Percentiles rank a stretch among this genome's conserved stretches.
Conservation (phyloP, 2,888 invertebrate species). For the Hypena proboscidalis region DNA sequence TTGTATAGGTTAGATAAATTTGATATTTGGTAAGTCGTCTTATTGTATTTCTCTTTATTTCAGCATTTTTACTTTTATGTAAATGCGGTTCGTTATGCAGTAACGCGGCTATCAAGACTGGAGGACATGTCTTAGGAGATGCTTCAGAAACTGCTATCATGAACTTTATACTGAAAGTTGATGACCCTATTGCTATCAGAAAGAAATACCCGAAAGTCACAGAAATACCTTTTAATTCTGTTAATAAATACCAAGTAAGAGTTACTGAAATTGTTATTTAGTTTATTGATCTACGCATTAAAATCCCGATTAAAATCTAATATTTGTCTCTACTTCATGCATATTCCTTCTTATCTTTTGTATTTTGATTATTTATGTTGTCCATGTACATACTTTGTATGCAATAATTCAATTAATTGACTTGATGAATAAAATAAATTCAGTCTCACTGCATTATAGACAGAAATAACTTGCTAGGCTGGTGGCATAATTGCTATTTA, state of each 20-base stretch:
- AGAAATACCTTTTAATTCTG: conserved; percentile 97
- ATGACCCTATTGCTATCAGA: conserved; percentile 91
- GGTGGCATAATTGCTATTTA: conserved; percentile 3
- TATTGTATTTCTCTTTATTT: conserved; percentile 20
- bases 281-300: too few species aligned
- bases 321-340: too few species aligned
- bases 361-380: too few species aligned
- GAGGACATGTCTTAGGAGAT: conserved; percentile 92
- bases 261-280: not conserved
- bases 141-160: conserved; percentile 97
- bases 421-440: too few species aligned
- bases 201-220: conserved; percentile 93
- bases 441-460: too few species aligned
- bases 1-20: too few species aligned
- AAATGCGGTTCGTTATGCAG: conserved; percentile 98
- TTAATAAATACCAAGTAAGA: conserved; percentile 93
- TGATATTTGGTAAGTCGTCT: too few species aligned
- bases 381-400: too few species aligned
- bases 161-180: conserved; percentile 87
- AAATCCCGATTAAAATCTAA: too few species aligned
- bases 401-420: too few species aligned
- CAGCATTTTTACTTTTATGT: conserved; percentile 91
- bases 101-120: conserved; percentile 95
- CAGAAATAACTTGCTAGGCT: not conserved
- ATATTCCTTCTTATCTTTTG: too few species aligned